phyloP scores from a whole-genome alignment of 2,113 vertebrate species.

The Nothobranchius furzeri region DNA sequence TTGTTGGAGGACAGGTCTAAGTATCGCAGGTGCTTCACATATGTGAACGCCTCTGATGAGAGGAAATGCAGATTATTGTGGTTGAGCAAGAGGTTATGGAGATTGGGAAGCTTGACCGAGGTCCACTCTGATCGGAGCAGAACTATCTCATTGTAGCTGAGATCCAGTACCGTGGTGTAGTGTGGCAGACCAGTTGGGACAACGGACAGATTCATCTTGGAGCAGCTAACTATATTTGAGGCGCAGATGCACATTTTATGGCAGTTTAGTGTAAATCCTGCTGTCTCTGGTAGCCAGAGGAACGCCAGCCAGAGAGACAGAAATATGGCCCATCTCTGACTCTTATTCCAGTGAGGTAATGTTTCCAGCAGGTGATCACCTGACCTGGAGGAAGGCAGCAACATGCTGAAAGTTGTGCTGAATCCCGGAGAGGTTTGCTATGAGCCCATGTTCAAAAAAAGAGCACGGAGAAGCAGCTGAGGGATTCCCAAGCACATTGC shows the following conservation, averaged over 20 bases:
- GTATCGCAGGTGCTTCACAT: conserved; percentile 87
- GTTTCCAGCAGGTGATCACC: conserved; percentile 51
- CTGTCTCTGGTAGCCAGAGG: conserved; percentile 51
- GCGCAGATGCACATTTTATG: conserved; percentile 90
- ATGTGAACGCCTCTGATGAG: conserved; percentile 88
- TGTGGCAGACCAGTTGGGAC: conserved; percentile 83
- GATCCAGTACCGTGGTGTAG: conserved; percentile 87
- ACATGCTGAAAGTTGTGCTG: conserved; percentile 67
- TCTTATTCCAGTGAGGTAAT: conserved; percentile 53
- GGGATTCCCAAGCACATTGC: conserved; percentile 57
- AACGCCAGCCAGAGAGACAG: conserved; percentile 61
- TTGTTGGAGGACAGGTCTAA: conserved; percentile 93
- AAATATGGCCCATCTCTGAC: conserved; percentile 49
- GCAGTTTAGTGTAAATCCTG: conserved; percentile 77
- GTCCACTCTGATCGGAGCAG: conserved; percentile 88
- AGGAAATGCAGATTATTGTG: conserved; percentile 91
- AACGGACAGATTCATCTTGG: conserved; percentile 84
- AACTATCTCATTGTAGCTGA: conserved; percentile 90
- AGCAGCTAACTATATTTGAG: conserved; percentile 96
- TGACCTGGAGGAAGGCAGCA: conserved; percentile 50
- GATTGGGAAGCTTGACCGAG: conserved; percentile 77
- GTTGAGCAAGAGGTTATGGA: conserved; percentile 89
- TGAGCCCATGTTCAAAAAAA: conserved; percentile 51
- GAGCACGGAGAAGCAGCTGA: conserved; percentile 38
- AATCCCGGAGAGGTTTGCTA: conserved; percentile 43